phyloP scores from a whole-genome alignment of 2,888 invertebrate genomes.

The Bellardia pandia region DNA sequence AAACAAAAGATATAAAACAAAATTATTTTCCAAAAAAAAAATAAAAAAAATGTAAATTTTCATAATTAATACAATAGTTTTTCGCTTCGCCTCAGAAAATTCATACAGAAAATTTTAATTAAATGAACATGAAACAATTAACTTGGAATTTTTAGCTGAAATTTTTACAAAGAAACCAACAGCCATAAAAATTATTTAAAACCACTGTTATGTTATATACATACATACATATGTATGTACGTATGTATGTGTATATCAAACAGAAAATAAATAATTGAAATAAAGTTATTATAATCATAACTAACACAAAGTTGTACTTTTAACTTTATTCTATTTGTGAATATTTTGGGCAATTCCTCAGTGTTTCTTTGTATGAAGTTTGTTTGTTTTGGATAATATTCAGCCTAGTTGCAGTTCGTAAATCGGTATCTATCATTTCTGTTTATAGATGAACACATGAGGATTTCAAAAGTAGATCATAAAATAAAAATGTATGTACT shows the following conservation, averaged over 20 bases:
- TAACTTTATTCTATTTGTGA: constrained; percentile 6
- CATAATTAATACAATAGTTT: constrained; percentile 39
- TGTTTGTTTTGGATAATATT: not conserved
- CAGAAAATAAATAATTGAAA: constrained; percentile 43
- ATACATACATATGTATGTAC: not conserved
- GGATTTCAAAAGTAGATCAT: constrained; percentile 41
- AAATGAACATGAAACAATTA: constrained; percentile 72
- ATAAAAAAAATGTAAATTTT: constrained; percentile 34
- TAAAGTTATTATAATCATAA: constrained; percentile 51
- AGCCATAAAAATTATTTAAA: constrained; percentile 20
- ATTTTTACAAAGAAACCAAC: constrained; percentile 22
- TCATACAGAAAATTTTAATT: constrained; percentile 45
- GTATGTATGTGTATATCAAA: too few relatives aligned
- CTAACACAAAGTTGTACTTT: constrained; percentile 31
- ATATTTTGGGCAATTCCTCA: not conserved
- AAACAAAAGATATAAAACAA: constrained; percentile 25
- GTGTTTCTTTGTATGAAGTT: not conserved
- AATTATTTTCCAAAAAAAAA: constrained; percentile 1
- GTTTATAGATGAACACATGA: constrained; percentile 16
- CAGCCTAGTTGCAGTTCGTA: not conserved
- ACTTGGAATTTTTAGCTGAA: constrained; percentile 56
- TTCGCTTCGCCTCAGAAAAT: constrained; percentile 25
- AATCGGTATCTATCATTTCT: constrained; percentile 12
- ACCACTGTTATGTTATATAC: not conserved
- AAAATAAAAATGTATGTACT: constrained; percentile 50